Conservation (phyloP, 2,888 invertebrate genomes). For the Monoplex corrugatus region DNA sequence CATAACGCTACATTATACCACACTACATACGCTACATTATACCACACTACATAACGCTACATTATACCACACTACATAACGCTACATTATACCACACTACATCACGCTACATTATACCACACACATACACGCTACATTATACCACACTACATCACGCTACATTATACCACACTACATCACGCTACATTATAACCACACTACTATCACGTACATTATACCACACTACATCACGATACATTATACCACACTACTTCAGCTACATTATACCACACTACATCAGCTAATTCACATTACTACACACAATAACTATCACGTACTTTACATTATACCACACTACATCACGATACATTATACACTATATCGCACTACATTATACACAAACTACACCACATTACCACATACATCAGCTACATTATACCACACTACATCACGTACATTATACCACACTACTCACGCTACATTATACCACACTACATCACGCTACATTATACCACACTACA, state of each 20-base stretch:
- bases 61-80: background rate
- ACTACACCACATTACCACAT: background rate
- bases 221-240: background rate
- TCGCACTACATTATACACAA: background rate
- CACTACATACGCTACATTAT: background rate
- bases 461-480: background rate
- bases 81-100: background rate
- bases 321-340: background rate
- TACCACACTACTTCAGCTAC: too few relatives aligned
- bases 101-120: background rate
- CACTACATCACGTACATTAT: background rate
- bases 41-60: background rate
- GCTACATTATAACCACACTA: background rate
- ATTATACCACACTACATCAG: background rate
- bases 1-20: too few relatives aligned
- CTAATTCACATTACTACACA: background rate
- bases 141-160: background rate
- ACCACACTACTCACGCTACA: background rate
- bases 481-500: background rate
- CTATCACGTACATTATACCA: background rate
- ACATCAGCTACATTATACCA: background rate
- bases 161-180: background rate
- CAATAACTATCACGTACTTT: too few relatives aligned
- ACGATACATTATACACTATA: too few relatives aligned
- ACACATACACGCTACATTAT: background rate